Conservation (phyloP, 2,113 vertebrate genomes). For the Condylura cristata region DNA sequence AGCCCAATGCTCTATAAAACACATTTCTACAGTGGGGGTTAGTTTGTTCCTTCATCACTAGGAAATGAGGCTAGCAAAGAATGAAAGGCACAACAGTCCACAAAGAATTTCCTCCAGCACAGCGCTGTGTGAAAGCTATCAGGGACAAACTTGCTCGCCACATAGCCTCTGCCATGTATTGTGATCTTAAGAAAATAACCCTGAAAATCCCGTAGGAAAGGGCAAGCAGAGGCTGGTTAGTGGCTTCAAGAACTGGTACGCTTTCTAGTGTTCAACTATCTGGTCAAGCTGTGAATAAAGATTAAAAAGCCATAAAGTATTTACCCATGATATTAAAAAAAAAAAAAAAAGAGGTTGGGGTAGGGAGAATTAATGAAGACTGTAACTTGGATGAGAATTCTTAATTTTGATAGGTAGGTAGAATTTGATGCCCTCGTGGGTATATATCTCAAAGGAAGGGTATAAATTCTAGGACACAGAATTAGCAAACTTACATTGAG, state of each 20-base stretch:
- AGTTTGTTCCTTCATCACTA: neutral
- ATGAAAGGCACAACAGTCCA: slow-evolving; percentile 15
- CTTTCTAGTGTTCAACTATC: neutral
- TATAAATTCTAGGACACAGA: slow-evolving; percentile 22
- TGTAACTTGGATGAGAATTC: neutral
- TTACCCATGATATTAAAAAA: neutral
- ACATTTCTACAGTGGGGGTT: neutral
- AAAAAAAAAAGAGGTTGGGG: too few species aligned
- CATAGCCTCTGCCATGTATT: neutral
- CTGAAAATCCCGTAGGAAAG: neutral
- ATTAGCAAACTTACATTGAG: neutral
- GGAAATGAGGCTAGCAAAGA: neutral
- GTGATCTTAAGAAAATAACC: neutral
- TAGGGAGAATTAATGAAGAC: neutral
- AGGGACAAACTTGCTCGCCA: neutral
- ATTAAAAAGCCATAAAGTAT: neutral
- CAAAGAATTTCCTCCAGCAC: neutral
- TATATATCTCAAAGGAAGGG: neutral
- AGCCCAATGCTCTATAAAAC: neutral
- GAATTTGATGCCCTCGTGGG: neutral
- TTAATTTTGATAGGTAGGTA: neutral
- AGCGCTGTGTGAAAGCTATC: neutral
- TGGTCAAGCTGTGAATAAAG: neutral
- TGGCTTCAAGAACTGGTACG: neutral
- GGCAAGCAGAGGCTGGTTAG: neutral